phyloP scores from a whole-genome alignment of 92 coral and sea anemone species.

The Zoanthus sansibaricus region DNA sequence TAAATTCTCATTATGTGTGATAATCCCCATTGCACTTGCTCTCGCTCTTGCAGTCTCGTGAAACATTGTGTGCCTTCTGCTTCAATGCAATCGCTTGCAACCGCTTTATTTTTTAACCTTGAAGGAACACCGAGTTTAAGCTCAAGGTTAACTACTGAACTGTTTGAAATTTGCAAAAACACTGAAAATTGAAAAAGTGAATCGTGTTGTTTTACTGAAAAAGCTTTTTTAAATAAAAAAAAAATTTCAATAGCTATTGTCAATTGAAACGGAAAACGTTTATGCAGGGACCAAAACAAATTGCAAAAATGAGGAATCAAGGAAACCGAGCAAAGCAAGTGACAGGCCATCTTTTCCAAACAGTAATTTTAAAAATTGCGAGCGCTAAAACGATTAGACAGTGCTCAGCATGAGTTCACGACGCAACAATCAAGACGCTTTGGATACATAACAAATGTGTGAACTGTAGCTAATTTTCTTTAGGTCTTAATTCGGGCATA shows the following conservation, averaged over 20 bases:
- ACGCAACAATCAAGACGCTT: too few species aligned
- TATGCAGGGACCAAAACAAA: background rate
- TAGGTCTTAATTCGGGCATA: too few species aligned
- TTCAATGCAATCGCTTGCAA: background rate
- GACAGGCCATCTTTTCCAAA: background rate
- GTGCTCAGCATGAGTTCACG: too few species aligned
- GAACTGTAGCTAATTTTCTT: too few species aligned
- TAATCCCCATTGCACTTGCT: background rate
- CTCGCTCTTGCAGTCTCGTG: background rate
- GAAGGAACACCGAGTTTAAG: conserved; percentile 7
- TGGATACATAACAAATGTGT: too few species aligned
- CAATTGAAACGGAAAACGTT: background rate
- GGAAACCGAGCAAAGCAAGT: background rate
- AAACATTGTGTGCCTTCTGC: conserved; percentile 8
- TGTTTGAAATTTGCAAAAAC: conserved; percentile 7
- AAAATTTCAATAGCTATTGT: background rate
- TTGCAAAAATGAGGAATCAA: background rate
- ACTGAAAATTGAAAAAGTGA: conserved; percentile 2
- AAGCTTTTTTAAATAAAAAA: background rate
- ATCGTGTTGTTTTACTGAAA: conserved; percentile 7
- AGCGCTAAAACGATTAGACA: too few species aligned
- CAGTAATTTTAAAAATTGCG: too few species aligned
- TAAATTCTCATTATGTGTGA: background rate
- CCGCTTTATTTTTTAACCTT: background rate
- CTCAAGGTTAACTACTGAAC: background rate